Conservation (phyloP, 2,797 vertebrate genomes). For the Sebastes dallii region DNA sequence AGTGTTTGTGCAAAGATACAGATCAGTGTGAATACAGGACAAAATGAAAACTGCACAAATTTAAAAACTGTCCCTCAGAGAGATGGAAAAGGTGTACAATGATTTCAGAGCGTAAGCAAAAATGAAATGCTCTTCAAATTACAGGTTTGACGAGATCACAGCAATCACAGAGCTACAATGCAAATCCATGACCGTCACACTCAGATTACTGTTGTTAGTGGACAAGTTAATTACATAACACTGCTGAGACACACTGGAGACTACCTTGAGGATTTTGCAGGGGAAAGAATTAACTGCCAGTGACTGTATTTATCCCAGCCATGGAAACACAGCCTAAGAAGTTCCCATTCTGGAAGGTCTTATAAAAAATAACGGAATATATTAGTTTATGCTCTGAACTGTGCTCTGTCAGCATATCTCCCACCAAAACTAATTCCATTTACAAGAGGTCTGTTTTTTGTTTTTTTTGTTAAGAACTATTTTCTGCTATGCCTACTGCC, state of each 20-base stretch:
- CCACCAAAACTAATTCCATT: constrained; percentile 19
- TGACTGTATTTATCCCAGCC: constrained; percentile 19
- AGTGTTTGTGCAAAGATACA: background rate
- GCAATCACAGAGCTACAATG: background rate
- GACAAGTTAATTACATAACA: constrained; percentile 12
- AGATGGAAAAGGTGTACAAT: background rate
- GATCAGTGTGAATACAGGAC: background rate
- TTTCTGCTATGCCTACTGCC: background rate
- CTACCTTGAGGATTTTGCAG: background rate
- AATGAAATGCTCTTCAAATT: background rate
- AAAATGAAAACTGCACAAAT: background rate
- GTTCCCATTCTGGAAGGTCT: constrained; percentile 30
- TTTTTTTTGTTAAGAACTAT: background rate
- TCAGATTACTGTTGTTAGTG: constrained; percentile 12
- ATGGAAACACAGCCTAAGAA: constrained; percentile 47
- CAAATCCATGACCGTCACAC: background rate
- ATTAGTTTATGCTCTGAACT: constrained; percentile 23
- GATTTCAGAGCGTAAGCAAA: background rate
- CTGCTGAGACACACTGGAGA: constrained; percentile 23
- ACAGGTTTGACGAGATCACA: background rate
- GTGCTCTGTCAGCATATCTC: constrained; percentile 13
- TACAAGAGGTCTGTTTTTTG: background rate
- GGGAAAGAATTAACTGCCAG: constrained; percentile 18
- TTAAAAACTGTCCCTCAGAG: background rate
- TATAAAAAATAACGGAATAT: constrained; percentile 40